Base-by-base conservation (phyloP, 2,113 vertebrate species). In the Cyrtonyx montezumae region DNA sequence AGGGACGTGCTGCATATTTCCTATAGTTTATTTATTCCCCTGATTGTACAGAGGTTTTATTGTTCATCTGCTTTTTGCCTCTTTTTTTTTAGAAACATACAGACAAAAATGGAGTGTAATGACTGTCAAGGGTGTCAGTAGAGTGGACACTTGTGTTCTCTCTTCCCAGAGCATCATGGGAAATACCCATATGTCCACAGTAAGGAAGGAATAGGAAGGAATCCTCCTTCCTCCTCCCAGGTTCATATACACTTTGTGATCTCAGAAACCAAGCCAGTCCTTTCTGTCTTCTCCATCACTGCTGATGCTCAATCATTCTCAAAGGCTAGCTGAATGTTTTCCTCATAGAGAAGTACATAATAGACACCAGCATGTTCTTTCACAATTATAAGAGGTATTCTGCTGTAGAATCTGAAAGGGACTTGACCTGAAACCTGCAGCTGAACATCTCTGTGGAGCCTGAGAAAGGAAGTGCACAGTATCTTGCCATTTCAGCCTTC, bases 341-440 rank as follows among this genome's bases (percentile, higher is more conserved):
- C 71, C 55, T 89, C 46, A 53, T 22, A 40, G 69, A 70, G 59
- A 77, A 48, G 76, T 45, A 86, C 36, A 56, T 21, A 74, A 56
- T 0, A 65, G 89, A 70, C 14, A 73, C 7, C 22, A 26, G 16
- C 32, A 16, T 25, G 45, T 32, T 79, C 46, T 71, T 42, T 49
- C 61, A 48, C 61, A 74, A 87, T 48, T 37, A 55, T 45, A 32
- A 3, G 15, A 87, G 17, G 49, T 55, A 76, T 0, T 0, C 3
- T 46, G 48, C 2, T 10, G n/a, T 32, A 61, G 73, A 94, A 93
- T 13, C 68, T 80, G 67, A 85, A 78, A 43, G 79, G 59, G 51
- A 91, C 73, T 78, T 85, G 91, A 93, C 68, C 87, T 91, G 76
- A 92, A 96, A 91, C 48, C 68, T 56, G 56, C 23, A 82, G 63